Conservation (phyloP, 2,113 vertebrate species). For the Erinaceus europaeus region DNA sequence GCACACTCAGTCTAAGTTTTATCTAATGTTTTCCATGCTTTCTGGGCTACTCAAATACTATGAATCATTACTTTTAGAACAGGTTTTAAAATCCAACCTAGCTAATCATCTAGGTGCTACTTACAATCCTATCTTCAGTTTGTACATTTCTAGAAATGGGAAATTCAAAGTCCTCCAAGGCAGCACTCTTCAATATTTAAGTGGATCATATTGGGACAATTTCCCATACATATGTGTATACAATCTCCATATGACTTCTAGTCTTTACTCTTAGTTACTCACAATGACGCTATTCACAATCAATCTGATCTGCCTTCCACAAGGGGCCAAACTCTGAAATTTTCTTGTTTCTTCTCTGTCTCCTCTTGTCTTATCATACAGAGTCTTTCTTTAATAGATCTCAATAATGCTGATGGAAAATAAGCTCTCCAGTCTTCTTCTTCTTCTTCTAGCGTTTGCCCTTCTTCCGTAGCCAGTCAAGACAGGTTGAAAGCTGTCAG, state of each 20-base stretch:
- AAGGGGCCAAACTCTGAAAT: background rate
- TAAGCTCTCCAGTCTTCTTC: background rate
- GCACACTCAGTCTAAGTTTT: too few species aligned
- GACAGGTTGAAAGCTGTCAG: too few species aligned
- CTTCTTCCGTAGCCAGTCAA: too few species aligned
- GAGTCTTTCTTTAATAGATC: background rate
- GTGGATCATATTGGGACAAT: background rate
- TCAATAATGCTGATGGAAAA: background rate
- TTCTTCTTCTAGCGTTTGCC: too few species aligned
- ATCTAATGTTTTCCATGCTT: background rate
- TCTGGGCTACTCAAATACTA: background rate
- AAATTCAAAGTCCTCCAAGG: background rate
- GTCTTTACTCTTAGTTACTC: background rate
- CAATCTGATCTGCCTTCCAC: background rate
- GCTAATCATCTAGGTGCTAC: background rate
- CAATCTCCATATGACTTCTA: background rate
- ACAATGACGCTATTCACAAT: background rate
- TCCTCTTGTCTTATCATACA: background rate
- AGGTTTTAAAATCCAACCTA: background rate
- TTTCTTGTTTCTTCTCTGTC: background rate
- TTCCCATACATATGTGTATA: background rate
- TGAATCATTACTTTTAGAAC: background rate
- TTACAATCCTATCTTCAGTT: constrained; percentile 21
- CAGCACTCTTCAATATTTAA: constrained; percentile 23
- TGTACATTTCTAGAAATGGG: background rate